Base-by-base conservation (phyloP, 2,888 invertebrate genomes). In the Achlya flavicornis region DNA sequence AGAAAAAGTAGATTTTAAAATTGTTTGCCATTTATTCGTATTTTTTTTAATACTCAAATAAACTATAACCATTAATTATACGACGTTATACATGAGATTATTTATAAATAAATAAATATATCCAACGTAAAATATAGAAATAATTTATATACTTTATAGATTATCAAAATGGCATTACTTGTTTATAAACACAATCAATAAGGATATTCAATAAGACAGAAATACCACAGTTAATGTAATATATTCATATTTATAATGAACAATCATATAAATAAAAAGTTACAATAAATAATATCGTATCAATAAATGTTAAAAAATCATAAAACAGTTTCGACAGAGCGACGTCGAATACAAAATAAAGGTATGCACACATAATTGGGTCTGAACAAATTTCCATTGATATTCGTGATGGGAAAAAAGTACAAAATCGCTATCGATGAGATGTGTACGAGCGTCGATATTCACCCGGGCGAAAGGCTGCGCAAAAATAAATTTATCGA, bases 331-430 rank as follows among this genome's bases (percentile, higher is more conserved):
- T 81, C 81, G 81, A 86, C 83, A 77, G 78, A 80, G 75, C 81
- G 74, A 68, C 72, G 75, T 75, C 73, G 78, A 78, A 83, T 83
- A 84, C 84, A 87, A 88, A 88, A 91, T 90, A 88, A 89, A 90
- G 87, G 88, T 85, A 85, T 84, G 81, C 87, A 76, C 85, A 82
- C 84, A 87, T 93, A 93, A 93, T 93, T 93, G 93, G 89, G 73
- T 77, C 78, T 84, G 88, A 90, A 92, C 92, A 91, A 92, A 92
- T 93, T 91, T 89, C 87, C 93, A 92, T 92, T 92, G 91, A 92
- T 92, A 91, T 89, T 93, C 91, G 93, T 92, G 93, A 86, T 91
- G 92, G 86, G 91, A 91, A 92, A 92, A 92, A 92, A 90, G 87
- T 83, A 88, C 85, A 90, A 90, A 91, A 90, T 85, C 78, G 76